Evolutionary conservation across 2,113 vertebrate species (phyloP), one percentile per base, ranked within the genome.

Genomic region (Scophthalmus maximus): DNA sequence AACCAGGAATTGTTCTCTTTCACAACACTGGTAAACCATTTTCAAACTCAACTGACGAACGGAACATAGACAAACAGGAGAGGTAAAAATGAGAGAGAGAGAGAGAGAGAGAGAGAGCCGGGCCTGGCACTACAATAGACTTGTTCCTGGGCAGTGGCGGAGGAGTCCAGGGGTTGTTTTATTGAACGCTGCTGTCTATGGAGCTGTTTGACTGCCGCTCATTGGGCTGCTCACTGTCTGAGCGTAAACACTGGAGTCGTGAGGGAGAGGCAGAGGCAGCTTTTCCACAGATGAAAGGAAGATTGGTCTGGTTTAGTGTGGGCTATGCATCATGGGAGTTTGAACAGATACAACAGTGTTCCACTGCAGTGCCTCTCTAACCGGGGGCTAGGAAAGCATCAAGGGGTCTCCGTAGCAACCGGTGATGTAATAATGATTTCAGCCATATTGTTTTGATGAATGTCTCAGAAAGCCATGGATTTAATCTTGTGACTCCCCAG

Each of bases 131-230:
- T 9, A 69, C 46, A 67, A 51, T 14, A 68, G 55, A 62, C 49
- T 58, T 58, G 62, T 67, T 60, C 52, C 36, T 29, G 66, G 40
- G 47, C 32, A 47, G 29, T 36, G 27, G 49, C 40, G 57, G 50
- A 58, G 44, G 26, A 81, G 74, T 58, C 53, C 77, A 82, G 40
- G 51, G 72, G 60, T 78, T 55, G 47, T 83, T 65, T 78, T 75
- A 64, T 73, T 67, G 64, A 62, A 80, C 62, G 49, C 27, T 68
- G 76, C 40, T 47, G 64, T 75, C 63, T 68, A 78, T 55, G 62
- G 66, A 78, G 70, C 70, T 57, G 81, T 74, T 82, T 73, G 76
- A 73, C 83, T 76, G 64, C 68, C 64, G 71, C 65, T 85, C 57
- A 78, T 40, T 68, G 75, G 78, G 70, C 34, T 2, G 38, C 61